Base-by-base conservation (phyloP, 2,888 invertebrate species). In the Hirtodrosophila alboralis region DNA sequence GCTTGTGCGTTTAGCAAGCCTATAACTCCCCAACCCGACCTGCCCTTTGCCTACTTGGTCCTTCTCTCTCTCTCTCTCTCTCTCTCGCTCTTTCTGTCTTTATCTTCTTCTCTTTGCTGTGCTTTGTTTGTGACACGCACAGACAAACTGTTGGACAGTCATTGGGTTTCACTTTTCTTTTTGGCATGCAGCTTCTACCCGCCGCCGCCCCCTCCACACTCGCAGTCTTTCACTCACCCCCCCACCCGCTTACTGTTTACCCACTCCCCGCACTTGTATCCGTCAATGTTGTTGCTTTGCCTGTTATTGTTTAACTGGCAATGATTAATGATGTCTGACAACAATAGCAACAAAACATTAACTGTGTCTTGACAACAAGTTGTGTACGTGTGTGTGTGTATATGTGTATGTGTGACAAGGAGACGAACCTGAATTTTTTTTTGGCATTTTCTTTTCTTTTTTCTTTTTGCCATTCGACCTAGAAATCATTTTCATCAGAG, bases 261-360 rank as follows among this genome's bases (percentile, higher is more conserved):
- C 23, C 6, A 2, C 23, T 23, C 60, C 71, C 61, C 58, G 65
- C 64, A 48, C 58, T 68, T 59, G 56, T 53, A 51, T 10, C 33
- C 70, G 58, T 51, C 58, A 53, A 41, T 47, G 47, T 27, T 69
- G 64, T 31, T 43, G 49, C 54, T 36, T 36, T 44, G 37, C 65
- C 60, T 65, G 62, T 74, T 78, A 79, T 77, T 77, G 83, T 81
- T 76, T 77, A 76, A 76, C 76, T 74, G 83, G 70, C 70, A 75
- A 83, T 77, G 84, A 77, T 77, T 77, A 83, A 77, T 75, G 84
- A 71, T 64, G 58, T 43, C 31, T 38, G 36, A 40, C 40, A 59
- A 51, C 40, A 53, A 73, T 26, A 52, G 18, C 49, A 51, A 27
- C 16, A 33, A n/a, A n/a, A 48, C 28, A 44, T 10, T 3, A 14